These are phyloP conservation scores for Heliconius aoede DNA, from an alignment of 2,888 invertebrate species.

Conservation along the genomic window DNA sequence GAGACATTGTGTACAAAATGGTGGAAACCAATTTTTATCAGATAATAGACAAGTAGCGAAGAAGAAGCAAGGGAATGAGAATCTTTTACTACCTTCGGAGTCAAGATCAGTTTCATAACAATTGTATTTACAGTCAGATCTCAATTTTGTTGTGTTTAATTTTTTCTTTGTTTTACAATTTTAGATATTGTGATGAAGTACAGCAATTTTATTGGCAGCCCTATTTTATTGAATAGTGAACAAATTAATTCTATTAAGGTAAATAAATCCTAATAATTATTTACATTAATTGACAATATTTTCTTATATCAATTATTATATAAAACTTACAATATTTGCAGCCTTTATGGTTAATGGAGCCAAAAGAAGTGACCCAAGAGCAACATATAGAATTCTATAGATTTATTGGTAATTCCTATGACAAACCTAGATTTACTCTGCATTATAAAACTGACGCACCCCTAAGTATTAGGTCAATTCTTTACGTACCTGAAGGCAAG, in stretches of 20 bases:
- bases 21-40: not conserved
- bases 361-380: conserved; percentile 92
- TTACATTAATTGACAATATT: not conserved
- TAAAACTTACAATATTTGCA: conserved; percentile 65
- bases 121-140: not conserved
- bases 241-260: conserved; percentile 94
- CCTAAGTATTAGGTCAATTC: conserved; percentile 93
- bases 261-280: conserved; percentile 54
- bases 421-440: conserved; percentile 93
- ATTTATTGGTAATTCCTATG: conserved; percentile 93
- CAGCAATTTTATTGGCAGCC: conserved; percentile 98
- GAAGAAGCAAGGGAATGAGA: not conserved
- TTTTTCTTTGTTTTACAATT: conserved; percentile 52
- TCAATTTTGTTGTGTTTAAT: not conserved
- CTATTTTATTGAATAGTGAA: conserved; percentile 95
- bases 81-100: not conserved
- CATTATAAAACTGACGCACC: conserved; percentile 98
- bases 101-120: not conserved
- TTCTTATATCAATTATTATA: not conserved
- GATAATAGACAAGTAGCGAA: too few species aligned
- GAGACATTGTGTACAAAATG: not conserved
- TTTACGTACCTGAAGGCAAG: conserved; percentile 97
- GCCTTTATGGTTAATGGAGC: conserved; percentile 96
- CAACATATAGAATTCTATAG: conserved; percentile 97
- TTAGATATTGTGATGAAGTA: conserved; percentile 95